These are phyloP conservation scores for Drosophila paucipuncta DNA, from an alignment of 2,888 invertebrate genomes.

Conservation along the genomic window DNA sequence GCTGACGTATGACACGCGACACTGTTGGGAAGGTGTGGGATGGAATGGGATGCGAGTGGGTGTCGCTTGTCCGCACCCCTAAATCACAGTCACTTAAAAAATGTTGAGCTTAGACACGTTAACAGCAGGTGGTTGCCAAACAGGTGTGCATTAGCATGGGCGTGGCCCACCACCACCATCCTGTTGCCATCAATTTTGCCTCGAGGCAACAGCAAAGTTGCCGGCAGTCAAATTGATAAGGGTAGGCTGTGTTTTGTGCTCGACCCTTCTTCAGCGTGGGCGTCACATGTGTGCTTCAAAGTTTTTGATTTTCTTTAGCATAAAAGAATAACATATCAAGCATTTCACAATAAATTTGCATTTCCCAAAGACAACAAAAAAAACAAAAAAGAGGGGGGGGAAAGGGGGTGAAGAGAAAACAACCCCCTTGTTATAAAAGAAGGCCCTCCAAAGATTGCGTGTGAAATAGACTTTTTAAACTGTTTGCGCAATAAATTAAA, in stretches of 20 bases:
- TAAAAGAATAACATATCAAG: conserved; percentile 43
- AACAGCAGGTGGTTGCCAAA: conserved; percentile 78
- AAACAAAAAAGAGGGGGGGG: too few relatives aligned
- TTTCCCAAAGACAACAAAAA: conserved; percentile 36
- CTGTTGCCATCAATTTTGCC: conserved; percentile 66
- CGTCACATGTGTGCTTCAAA: conserved; percentile 51
- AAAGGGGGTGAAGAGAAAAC: background rate
- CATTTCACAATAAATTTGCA: conserved; percentile 74
- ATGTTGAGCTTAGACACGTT: conserved; percentile 66
- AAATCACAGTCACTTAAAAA: conserved; percentile 80
- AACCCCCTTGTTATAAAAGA: background rate
- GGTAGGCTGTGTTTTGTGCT: conserved; percentile 31
- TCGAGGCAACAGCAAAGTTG: conserved; percentile 35
- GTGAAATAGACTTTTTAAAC: conserved; percentile 76
- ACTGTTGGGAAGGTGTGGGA: background rate
- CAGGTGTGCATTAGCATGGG: conserved; percentile 60
- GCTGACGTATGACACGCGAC: conserved; percentile 77
- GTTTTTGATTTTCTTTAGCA: conserved; percentile 33
- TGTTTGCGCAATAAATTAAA: conserved; percentile 66
- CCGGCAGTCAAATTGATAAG: conserved; percentile 49
- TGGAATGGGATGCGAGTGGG: background rate
- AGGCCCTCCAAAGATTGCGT: conserved; percentile 39
- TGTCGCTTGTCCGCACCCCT: conserved; percentile 41
- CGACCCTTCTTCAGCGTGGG: conserved; percentile 13
- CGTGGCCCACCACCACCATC: conserved; percentile 11